phyloP scores from a whole-genome alignment of 2,888 invertebrate genomes.

The Lasiommata megera region DNA sequence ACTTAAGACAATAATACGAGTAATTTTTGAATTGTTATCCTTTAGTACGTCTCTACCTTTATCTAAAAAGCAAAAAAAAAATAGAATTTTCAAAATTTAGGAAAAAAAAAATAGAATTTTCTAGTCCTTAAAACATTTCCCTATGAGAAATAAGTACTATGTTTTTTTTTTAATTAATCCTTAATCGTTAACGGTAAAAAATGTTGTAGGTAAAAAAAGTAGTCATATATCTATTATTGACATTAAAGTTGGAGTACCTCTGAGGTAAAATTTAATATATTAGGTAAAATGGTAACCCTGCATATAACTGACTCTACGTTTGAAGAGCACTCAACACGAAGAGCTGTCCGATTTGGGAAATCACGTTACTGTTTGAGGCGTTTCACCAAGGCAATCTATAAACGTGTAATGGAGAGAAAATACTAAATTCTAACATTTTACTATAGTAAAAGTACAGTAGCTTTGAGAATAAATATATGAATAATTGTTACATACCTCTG shows the following conservation, averaged over 20 bases:
- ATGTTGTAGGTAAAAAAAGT: not conserved
- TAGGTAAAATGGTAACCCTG: slow-evolving; percentile 20
- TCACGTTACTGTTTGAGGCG: slow-evolving; percentile 57
- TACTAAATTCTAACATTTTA: slow-evolving; percentile 54
- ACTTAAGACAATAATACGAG: too few relatives aligned
- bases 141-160: too few relatives aligned
- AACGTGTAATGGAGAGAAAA: slow-evolving; percentile 29
- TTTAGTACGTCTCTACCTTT: too few relatives aligned
- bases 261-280: not conserved
- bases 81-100: too few relatives aligned
- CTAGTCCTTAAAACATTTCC: too few relatives aligned
- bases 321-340: slow-evolving; percentile 67
- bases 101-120: too few relatives aligned
- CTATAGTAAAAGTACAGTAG: slow-evolving; percentile 33
- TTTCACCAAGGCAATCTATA: slow-evolving; percentile 34
- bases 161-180: too few relatives aligned
- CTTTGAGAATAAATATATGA: too few relatives aligned
- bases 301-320: slow-evolving; percentile 40
- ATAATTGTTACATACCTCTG: too few relatives aligned
- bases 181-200: too few relatives aligned
- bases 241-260: not conserved
- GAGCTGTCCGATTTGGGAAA: slow-evolving; percentile 73
- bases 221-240: not conserved
- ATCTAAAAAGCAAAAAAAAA: too few relatives aligned
- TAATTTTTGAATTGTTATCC: too few relatives aligned